A percentile compares a stretch with the other conserved stretches of the same genome.
These are phyloP conservation scores for Thunnus maccoyii DNA, from an alignment of 2,113 vertebrate species.

Conservation along the genomic window DNA sequence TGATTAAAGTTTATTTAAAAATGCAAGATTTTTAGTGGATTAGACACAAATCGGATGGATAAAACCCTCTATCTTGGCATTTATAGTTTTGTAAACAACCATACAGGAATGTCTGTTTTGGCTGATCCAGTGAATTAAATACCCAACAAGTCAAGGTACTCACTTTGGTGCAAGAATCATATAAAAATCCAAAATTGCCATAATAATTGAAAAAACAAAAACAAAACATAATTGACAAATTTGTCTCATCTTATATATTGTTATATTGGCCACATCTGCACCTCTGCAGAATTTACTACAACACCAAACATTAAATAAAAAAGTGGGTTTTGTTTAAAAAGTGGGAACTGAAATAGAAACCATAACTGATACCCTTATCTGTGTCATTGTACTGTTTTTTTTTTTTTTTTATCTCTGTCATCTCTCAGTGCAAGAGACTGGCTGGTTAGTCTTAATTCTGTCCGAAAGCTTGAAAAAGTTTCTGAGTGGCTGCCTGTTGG, in stretches of 20 bases:
- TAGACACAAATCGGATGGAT: no score
- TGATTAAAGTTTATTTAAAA: no score
- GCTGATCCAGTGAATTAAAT: no score
- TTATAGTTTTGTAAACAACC: no score
- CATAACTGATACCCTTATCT: background rate
- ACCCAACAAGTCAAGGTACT: no score
- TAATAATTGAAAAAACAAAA: no score
- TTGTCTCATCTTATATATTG: no score
- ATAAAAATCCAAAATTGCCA: background rate
- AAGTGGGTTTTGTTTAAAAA: background rate
- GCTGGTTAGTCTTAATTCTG: background rate
- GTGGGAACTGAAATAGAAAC: slow-evolving; percentile 36
- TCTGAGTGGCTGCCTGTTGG: no score
- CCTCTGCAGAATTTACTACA: slow-evolving; percentile 15
- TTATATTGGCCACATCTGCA: no score
- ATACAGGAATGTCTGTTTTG: no score
- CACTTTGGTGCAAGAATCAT: background rate
- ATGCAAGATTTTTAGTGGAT: background rate
- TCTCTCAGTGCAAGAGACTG: background rate
- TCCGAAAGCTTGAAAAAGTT: background rate
- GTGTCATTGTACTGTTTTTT: background rate
- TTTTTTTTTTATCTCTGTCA: background rate
- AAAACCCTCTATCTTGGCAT: no score
- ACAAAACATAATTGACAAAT: no score
- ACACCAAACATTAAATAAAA: background rate